Evolutionary conservation across 2,888 invertebrate species (phyloP).

Genomic region (Allygus modestus): DNA sequence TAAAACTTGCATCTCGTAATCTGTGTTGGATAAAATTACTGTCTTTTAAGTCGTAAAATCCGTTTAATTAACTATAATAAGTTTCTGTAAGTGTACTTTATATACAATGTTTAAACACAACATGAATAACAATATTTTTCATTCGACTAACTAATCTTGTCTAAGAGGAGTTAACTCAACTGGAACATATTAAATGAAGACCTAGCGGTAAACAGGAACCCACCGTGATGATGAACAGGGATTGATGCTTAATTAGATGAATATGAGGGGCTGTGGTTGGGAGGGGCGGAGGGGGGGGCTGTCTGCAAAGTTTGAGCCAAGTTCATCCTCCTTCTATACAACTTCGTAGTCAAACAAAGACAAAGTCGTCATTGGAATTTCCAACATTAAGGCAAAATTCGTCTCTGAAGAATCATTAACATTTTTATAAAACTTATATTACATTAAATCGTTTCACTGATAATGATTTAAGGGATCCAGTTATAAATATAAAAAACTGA

Average conservation of each 20-base stretch:
- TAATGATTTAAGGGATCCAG: too few species aligned
- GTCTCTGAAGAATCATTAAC: too few species aligned
- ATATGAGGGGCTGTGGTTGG: neutral
- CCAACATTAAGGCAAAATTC: neutral
- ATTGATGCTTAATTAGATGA: conserved; percentile 1
- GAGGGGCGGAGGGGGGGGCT: neutral
- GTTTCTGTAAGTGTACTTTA: too few species aligned
- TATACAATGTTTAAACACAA: too few species aligned
- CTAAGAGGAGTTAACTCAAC: neutral
- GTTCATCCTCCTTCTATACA: neutral
- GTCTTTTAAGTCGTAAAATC: too few species aligned
- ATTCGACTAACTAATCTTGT: neutral
- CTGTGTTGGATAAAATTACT: too few species aligned
- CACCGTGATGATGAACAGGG: neutral
- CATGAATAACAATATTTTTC: too few species aligned
- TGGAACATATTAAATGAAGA: neutral
- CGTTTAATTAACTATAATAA: too few species aligned
- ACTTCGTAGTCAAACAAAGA: neutral
- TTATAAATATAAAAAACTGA: too few species aligned
- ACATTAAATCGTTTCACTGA: too few species aligned
- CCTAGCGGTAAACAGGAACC: neutral
- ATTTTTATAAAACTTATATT: too few species aligned
- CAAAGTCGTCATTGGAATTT: neutral
- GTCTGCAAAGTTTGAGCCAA: neutral
- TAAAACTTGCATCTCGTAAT: too few species aligned